These are phyloP conservation scores for Xiphydria camelus DNA, from an alignment of 2,888 invertebrate genomes.

Conservation along the genomic window DNA sequence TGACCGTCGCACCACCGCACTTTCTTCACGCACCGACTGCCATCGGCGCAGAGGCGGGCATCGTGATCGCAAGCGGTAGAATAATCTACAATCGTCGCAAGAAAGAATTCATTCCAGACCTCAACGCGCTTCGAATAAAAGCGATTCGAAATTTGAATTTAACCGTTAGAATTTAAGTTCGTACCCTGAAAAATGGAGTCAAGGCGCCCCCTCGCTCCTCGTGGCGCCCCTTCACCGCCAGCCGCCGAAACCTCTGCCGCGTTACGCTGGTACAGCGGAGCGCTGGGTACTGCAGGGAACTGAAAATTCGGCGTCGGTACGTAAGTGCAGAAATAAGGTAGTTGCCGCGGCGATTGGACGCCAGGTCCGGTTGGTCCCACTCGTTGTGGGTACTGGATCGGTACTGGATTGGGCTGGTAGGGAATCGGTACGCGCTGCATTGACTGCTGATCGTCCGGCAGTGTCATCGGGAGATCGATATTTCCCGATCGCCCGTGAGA, in stretches of 20 bases:
- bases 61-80: slow-evolving; percentile 25
- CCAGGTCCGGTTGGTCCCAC: slow-evolving; percentile 26
- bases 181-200: too few relatives aligned
- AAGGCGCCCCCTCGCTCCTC: too few relatives aligned
- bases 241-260: too few relatives aligned
- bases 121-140: too few relatives aligned
- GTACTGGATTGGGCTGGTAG: slow-evolving; percentile 1
- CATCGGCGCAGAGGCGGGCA: slow-evolving; percentile 33
- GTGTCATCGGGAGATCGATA: slow-evolving; percentile 11
- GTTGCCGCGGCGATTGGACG: background rate
- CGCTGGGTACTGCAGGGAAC: slow-evolving; percentile 32
- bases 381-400: slow-evolving; percentile 9
- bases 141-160: too few relatives aligned
- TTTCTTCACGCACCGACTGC: slow-evolving; percentile 61
- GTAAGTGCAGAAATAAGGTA: slow-evolving; percentile 40
- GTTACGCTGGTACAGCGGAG: slow-evolving; percentile 30
- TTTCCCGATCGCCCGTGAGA: too few relatives aligned
- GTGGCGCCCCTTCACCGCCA: too few relatives aligned
- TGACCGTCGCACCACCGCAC: slow-evolving; percentile 72
- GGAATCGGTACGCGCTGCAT: background rate
- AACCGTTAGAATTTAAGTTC: too few relatives aligned
- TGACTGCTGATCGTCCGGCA: slow-evolving; percentile 1
- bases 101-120: background rate
- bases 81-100: background rate
- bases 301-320: slow-evolving; percentile 37